Conservation (phyloP, 2,888 invertebrate genomes). For the Tortrix viridana region DNA sequence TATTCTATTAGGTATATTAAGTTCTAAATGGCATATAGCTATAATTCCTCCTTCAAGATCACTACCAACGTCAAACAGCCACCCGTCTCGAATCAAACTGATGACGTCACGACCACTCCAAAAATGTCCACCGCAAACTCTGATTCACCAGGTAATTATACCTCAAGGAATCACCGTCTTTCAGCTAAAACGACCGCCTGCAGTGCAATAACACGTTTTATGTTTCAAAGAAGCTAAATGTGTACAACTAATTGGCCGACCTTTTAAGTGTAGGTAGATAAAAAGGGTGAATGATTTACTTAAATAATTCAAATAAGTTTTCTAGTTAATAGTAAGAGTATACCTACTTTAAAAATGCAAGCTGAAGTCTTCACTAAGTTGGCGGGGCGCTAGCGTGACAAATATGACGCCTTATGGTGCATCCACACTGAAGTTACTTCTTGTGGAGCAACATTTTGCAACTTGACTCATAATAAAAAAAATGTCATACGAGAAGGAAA, state of each 20-base stretch:
- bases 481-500: too few species aligned
- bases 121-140: not conserved
- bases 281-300: not conserved
- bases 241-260: constrained; percentile 14
- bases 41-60: too few species aligned
- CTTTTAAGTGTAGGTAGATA: constrained; percentile 3
- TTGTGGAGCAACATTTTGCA: too few species aligned
- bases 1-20: too few species aligned
- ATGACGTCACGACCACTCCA: not conserved
- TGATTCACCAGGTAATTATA: not conserved
- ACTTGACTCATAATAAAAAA: too few species aligned
- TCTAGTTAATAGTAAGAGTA: not conserved
- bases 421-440: too few species aligned
- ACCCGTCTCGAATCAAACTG: not conserved
- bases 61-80: too few species aligned
- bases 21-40: too few species aligned
- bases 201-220: constrained; percentile 14
- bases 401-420: too few species aligned
- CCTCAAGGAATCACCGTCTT: constrained; percentile 4
- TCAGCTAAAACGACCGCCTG: constrained; percentile 3
- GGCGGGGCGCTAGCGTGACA: too few species aligned
- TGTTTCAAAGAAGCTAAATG: constrained; percentile 19
- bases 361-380: too few species aligned
- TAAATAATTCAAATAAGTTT: not conserved
- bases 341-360: too few species aligned